Base-by-base conservation (phyloP, 2,888 invertebrate genomes). In the Eremobia ochroleuca region DNA sequence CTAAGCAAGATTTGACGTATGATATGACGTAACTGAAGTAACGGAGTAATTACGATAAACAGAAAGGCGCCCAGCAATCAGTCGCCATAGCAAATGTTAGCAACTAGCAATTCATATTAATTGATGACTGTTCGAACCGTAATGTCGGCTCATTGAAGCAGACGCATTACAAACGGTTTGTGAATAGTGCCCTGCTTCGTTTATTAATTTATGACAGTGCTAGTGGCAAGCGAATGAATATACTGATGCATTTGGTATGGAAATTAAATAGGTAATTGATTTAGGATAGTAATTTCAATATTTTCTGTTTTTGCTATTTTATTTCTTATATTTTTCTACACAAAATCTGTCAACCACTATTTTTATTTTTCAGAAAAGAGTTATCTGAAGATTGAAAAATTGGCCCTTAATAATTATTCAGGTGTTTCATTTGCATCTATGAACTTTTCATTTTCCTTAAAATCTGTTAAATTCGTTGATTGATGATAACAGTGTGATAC, bases 91-190 rank as follows among this genome's bases (percentile, higher is more conserved):
- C 31, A 69, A 79, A 81, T 78, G 69, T 67, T 64, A 81, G 76
- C 81, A 83, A 90, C 65, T 64, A 81, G 76, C 81, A 83, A 90
- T 90, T 83, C 64, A 81, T 84, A 79, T 82, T 81, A 87, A 90
- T 90, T 82, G 77, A 88, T 73, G 74, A 85, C 78, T 62, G 74
- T 73, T 89, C 58, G 74, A 76, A 55, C 73, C 70, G 77, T 68
- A 66, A 46, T 64, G 37, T 55, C 58, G 31, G 52, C 75, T 79
- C 70, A 80, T 87, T 83, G 86, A 74, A 79, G 59, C 68, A 74
- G 55, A 73, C 55, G 25, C 43, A 59, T 37, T 43, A 28, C 66
- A 61, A 66, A 68, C 61, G 25, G 59, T 76, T 69, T 55, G 66
- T 62, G 73, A 31, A 76, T 52, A 66, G 46, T 75, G 40, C 13